Conservation (phyloP, 2,797 vertebrate genomes). For the Fistularia commersonii region DNA sequence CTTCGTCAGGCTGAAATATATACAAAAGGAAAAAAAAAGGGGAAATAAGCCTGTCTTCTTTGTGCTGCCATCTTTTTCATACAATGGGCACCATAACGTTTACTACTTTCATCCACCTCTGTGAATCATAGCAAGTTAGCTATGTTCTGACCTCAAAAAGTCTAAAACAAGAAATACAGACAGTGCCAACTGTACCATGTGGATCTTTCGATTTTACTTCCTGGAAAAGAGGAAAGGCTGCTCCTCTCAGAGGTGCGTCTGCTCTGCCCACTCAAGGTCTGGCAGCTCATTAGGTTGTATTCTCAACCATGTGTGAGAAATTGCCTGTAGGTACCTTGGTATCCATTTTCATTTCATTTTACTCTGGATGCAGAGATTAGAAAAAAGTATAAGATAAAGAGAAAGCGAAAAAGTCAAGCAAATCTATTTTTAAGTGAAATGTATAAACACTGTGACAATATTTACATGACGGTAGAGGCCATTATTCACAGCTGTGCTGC, state of each 20-base stretch:
- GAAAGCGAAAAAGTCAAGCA: conserved; percentile 5
- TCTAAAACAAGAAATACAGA: conserved; percentile 15
- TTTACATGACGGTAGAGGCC: conserved; percentile 17
- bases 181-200: conserved; percentile 1
- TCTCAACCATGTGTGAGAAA: conserved; percentile 43
- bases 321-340: conserved; percentile 34
- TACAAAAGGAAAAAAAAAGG: no score
- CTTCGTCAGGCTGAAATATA: neutral
- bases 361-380: conserved; percentile 12
- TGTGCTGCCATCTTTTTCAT: neutral
- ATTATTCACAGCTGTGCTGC: conserved; percentile 24
- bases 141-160: conserved; percentile 7
- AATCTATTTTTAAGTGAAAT: conserved; percentile 8
- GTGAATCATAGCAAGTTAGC: neutral
- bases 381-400: conserved; percentile 9
- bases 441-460: conserved; percentile 11
- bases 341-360: conserved; percentile 4
- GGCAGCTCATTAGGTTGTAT: conserved; percentile 57
- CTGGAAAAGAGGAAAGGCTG: conserved; percentile 18
- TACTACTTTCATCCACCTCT: conserved; percentile 13
- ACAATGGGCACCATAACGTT: conserved; percentile 1
- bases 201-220: conserved; percentile 20
- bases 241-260: conserved; percentile 35
- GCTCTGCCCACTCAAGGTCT: conserved; percentile 57
- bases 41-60: conserved; percentile 8